Base-by-base conservation (phyloP, 1,140 invertebrate species). In the Mesaphorura yosii region DNA sequence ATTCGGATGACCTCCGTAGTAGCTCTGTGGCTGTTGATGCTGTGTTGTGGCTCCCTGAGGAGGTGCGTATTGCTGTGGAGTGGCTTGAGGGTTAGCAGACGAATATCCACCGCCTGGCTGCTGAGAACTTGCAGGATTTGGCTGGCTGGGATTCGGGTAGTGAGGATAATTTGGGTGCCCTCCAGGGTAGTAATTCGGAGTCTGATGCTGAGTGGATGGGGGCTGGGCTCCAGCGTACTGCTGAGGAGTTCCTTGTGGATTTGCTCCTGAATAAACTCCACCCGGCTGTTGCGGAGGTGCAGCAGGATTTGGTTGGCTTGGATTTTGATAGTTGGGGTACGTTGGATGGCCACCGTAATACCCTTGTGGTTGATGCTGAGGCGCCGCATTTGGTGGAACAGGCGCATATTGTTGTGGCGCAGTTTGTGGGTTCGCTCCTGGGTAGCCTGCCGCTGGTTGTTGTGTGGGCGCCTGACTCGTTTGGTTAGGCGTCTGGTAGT, bases 401-500 rank as follows among this genome's bases (percentile, higher is more conserved):
- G n/a, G n/a, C n/a, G n/a, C n/a, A n/a, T n/a, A n/a, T n/a, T n/a
- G n/a, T n/a, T n/a, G n/a, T n/a, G n/a, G n/a, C n/a, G n/a, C n/a
- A n/a, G n/a, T n/a, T n/a, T n/a, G n/a, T n/a, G n/a, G n/a, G n/a
- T n/a, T n/a, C n/a, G n/a, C n/a, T n/a, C n/a, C n/a, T n/a, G n/a
- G n/a, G n/a, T n/a, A n/a, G n/a, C n/a, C n/a, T n/a, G n/a, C n/a
- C n/a, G n/a, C 64, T 42, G 72, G 70, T 55, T 77, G 76, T 49
- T 70, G 72, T 10, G 40, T n/a, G 6, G 40, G 40, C 40, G 23
- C 23, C 40, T 42, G 40, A 42, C 17, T 22, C 64, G 76, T 75
- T 42, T 73, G 75, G 54, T 72, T 69, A 26, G 70, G 67, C 55
- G 76, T 70, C 57, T 76, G n/a, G n/a, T n/a, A n/a, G n/a, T n/a